Evolutionary conservation across 2,113 vertebrate genomes (phyloP).

Genomic region (Geococcyx californianus): DNA sequence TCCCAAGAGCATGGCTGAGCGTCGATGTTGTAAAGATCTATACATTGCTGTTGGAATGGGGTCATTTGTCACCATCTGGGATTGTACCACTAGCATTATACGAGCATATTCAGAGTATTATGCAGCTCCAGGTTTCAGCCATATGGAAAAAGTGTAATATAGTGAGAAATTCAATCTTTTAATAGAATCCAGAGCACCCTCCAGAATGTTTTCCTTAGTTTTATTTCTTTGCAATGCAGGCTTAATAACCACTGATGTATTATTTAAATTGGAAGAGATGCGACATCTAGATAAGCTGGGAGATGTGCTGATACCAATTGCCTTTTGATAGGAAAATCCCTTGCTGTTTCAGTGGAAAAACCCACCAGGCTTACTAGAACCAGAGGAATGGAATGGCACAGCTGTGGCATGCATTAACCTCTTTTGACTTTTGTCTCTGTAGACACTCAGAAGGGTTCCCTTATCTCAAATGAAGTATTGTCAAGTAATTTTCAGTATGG

Average conservation of each 20-base stretch:
- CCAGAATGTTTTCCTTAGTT: conserved; percentile 55
- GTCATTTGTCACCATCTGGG: conserved; percentile 64
- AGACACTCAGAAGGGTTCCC: neutral
- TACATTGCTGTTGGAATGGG: conserved; percentile 43
- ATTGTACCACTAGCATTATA: conserved; percentile 33
- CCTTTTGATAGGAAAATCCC: conserved; percentile 61
- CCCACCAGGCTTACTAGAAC: conserved; percentile 18
- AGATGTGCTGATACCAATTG: conserved; percentile 46
- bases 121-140: conserved; percentile 42
- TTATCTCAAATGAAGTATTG: conserved; percentile 7
- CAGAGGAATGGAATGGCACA: conserved; percentile 32
- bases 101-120: neutral
- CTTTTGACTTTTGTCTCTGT: conserved; percentile 27
- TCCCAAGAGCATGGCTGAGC: conserved; percentile 38
- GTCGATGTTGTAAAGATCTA: conserved; percentile 20
- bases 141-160: conserved; percentile 52
- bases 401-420: conserved; percentile 43
- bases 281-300: conserved; percentile 52
- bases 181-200: conserved; percentile 66
- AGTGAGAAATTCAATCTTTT: conserved; percentile 61
- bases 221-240: conserved; percentile 29
- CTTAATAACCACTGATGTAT: conserved; percentile 40
- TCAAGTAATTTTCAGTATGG: neutral
- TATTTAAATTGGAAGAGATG: conserved; percentile 63
- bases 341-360: conserved; percentile 49